A percentile compares a stretch with the other conserved stretches of the same genome.
Conservation (phyloP, 2,888 invertebrate species). For the Mythimna albipuncta region DNA sequence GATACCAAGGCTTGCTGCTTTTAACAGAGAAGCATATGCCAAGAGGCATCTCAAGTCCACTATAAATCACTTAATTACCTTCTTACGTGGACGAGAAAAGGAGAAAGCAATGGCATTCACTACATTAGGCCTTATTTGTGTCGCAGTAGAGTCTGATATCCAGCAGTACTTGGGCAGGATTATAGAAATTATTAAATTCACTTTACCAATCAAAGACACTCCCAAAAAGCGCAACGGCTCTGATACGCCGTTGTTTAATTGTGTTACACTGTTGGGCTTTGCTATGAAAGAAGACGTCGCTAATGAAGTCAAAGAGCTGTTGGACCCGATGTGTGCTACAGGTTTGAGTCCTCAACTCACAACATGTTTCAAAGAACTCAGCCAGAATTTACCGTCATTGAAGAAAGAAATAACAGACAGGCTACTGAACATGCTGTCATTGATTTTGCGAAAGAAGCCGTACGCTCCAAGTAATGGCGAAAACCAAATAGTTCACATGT, state of each 20-base stretch:
- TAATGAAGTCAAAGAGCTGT: constrained; percentile 94
- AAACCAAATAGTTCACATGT: constrained; percentile 83
- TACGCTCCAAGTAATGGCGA: constrained; percentile 91
- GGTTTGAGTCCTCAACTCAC: constrained; percentile 97
- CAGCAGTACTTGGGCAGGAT: constrained; percentile 95
- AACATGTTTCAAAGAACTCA: constrained; percentile 97
- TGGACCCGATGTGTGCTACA: constrained; percentile 97
- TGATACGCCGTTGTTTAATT: constrained; percentile 97
- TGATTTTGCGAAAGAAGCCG: constrained; percentile 97
- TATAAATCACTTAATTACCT: constrained; percentile 94
- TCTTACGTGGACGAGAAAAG: constrained; percentile 95
- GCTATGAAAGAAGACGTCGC: constrained; percentile 96
- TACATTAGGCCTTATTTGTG: constrained; percentile 97
- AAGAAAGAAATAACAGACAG: constrained; percentile 98
- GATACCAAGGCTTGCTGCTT: constrained; percentile 98
- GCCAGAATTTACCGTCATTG: constrained; percentile 96
- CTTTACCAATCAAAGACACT: constrained; percentile 94
- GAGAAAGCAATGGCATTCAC: constrained; percentile 97
- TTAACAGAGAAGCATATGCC: constrained; percentile 95
- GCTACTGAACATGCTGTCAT: constrained; percentile 96
- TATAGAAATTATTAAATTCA: constrained; percentile 95
- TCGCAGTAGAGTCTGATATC: constrained; percentile 96
- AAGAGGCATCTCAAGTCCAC: constrained; percentile 94
- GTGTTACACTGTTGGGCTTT: constrained; percentile 97
- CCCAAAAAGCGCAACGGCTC: constrained; percentile 94